A percentile compares a stretch with the other conserved stretches of the same genome.
Evolutionary conservation across 2,113 vertebrate genomes (phyloP).

Genomic region (Otocyon megalotis): DNA sequence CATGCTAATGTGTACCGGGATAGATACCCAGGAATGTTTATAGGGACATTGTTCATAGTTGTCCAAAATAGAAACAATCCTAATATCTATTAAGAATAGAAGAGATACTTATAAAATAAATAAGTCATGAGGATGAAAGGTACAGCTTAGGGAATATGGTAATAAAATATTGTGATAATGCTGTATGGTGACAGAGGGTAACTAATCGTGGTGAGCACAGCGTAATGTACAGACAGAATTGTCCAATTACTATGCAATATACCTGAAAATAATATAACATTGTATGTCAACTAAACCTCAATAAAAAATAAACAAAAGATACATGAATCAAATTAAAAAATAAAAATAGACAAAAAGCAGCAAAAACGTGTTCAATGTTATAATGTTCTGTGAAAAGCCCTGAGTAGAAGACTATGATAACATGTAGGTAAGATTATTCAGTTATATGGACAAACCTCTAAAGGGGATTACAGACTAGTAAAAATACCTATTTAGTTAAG

Average conservation of each 20-base stretch:
- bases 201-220: background rate
- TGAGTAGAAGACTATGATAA: slow-evolving; percentile 71
- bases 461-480: slow-evolving; percentile 56
- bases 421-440: slow-evolving; percentile 79
- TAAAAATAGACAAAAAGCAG: slow-evolving; percentile 26
- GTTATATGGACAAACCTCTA: slow-evolving; percentile 76
- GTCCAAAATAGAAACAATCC: background rate
- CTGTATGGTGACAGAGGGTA: background rate
- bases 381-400: slow-evolving; percentile 61
- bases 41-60: background rate
- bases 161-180: background rate
- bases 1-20: background rate
- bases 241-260: background rate
- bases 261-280: background rate
- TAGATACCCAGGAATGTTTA: background rate
- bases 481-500: slow-evolving; percentile 37
- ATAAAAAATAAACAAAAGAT: background rate
- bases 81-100: background rate
- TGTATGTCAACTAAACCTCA: background rate
- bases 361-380: slow-evolving; percentile 60
- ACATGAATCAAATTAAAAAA: background rate
- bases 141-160: background rate
- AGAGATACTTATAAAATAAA: background rate
- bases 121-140: background rate
- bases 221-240: background rate